These are phyloP conservation scores for Leucophenga varia DNA, from an alignment of 1,140 invertebrate genomes.

Conservation along the genomic window DNA sequence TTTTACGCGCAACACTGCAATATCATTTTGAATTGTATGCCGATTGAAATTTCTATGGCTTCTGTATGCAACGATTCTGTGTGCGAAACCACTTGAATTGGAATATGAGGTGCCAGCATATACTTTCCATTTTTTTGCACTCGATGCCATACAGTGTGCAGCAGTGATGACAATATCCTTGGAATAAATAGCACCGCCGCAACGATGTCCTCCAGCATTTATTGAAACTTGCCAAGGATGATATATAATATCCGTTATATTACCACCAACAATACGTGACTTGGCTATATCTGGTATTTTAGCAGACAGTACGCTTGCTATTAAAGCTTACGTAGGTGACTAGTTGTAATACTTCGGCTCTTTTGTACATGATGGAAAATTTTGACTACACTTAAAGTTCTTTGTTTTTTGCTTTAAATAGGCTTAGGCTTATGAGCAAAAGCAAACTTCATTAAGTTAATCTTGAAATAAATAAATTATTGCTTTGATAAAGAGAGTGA, in stretches of 20 bases:
- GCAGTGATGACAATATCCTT: constrained; percentile 58
- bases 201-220: constrained; percentile 44
- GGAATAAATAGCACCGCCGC: constrained; percentile 62
- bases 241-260: constrained; percentile 12
- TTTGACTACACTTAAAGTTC: too few species aligned
- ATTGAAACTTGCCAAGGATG: constrained; percentile 40
- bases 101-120: constrained; percentile 26
- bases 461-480: too few species aligned
- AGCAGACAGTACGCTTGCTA: too few species aligned
- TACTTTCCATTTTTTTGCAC: constrained; percentile 5
- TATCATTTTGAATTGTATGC: constrained; percentile 52
- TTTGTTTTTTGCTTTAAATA: too few species aligned
- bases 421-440: too few species aligned
- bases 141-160: constrained; percentile 57
- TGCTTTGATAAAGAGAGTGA: too few species aligned
- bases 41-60: constrained; percentile 24
- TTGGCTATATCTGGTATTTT: too few species aligned
- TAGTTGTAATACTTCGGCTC: too few species aligned
- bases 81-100: constrained; percentile 22
- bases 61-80: constrained; percentile 17
- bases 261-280: constrained; percentile 42
- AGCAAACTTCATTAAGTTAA: too few species aligned
- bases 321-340: too few species aligned
- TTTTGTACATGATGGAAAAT: too few species aligned
- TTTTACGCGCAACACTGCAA: constrained; percentile 58